Percentiles rank a stretch among this genome's conserved stretches.
These are phyloP conservation scores for Rhamnusium bicolor DNA, from an alignment of 2,888 invertebrate species.

Conservation along the genomic window DNA sequence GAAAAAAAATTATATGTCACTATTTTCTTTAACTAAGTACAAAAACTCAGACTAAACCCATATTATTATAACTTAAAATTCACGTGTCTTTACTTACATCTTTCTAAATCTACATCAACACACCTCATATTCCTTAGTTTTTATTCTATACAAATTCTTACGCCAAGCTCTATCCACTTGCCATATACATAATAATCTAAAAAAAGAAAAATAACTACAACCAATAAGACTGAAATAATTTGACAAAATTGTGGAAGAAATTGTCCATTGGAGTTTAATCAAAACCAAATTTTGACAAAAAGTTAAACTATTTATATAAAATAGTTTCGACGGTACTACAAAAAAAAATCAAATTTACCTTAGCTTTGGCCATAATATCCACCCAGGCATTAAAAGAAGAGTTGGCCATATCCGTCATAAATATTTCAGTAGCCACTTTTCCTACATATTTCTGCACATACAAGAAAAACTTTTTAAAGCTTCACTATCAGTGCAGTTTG, in stretches of 20 bases:
- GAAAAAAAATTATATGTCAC: not conserved
- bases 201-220: not conserved
- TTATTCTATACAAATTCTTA: not conserved
- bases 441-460: no score
- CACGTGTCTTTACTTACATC: no score
- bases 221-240: no score
- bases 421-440: constrained; percentile 15
- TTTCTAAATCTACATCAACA: no score
- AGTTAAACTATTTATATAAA: not conserved
- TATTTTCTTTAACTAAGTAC: no score
- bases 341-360: not conserved
- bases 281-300: not conserved
- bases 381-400: constrained; percentile 38
- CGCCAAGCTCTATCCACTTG: not conserved
- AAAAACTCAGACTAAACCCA: no score
- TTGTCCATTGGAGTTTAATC: no score
- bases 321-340: not conserved
- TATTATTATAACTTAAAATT: no score
- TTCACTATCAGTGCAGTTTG: not conserved
- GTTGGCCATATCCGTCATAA: constrained; percentile 43
- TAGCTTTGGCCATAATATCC: constrained; percentile 26
- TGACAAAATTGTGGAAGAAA: no score
- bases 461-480: no score
- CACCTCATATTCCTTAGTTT: not conserved
- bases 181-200: not conserved